Evolutionary conservation across 2,888 invertebrate species (phyloP), one percentile per base, ranked within the genome.

Genomic region (Ormyrus rosae): DNA sequence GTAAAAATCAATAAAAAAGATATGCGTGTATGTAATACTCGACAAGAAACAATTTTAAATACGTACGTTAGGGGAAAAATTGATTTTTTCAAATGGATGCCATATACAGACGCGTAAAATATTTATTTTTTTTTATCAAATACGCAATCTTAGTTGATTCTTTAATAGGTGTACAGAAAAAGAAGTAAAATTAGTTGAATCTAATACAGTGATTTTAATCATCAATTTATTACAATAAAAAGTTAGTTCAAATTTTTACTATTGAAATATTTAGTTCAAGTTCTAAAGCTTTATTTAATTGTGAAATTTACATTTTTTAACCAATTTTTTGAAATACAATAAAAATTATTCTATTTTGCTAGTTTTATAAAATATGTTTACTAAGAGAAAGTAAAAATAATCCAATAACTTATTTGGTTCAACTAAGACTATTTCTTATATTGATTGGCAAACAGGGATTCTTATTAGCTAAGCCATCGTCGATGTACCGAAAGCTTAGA

Each of bases 111-210:
- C 34, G 4, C 34, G 4, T 34, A 34, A 34, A 34, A 34, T 34
- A 34, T 34, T 34, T 34, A 19, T 19, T 19, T 4, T 34, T 34
- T 34, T 34, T 34, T 34, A 34, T 34, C 34, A 34, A 34, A 4
- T 34, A 34, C 34, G 34, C 4, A 34, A 4, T 34, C 34, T 34
- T 34, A 34, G 34, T 4, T 34, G 34, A 19, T 34, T 34, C 34
- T 34, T 34, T 34, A 34, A 34, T 34, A 34, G 34, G 34, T 34
- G 0, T 34, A 34, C 34, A 34, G 34, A 34, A 51, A 10, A 10
- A 34, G 67, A 67, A 67, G 53, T 11, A 51, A 67, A 51, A 67
- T 67, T 67, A 19, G 11, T 67, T 67, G 51, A 67, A 67, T 67
- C 56, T 10, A 67, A 60, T 4, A 60, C 19, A 58, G 8, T 13